phyloP scores from a whole-genome alignment of 2,113 vertebrate species.

The Pipa parva region DNA sequence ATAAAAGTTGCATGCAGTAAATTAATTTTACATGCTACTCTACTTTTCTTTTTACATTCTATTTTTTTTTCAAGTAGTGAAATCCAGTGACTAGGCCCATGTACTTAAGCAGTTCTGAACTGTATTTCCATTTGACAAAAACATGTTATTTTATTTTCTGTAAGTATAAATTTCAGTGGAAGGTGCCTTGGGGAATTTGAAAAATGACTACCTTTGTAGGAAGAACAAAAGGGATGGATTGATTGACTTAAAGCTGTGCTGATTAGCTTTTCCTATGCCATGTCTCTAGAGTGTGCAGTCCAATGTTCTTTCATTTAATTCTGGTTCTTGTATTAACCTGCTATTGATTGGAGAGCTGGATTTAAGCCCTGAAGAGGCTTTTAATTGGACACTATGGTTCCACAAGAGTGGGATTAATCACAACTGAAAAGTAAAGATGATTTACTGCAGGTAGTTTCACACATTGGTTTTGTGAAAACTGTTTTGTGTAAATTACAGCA shows the following conservation, averaged over 20 bases:
- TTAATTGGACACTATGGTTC: constrained; percentile 28
- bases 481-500: constrained; percentile 11
- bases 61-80: neutral
- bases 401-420: constrained; percentile 23
- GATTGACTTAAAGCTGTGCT: constrained; percentile 33
- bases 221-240: constrained; percentile 18
- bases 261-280: constrained; percentile 28
- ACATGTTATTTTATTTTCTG: constrained; percentile 21
- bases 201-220: constrained; percentile 10
- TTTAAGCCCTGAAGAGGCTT: constrained; percentile 23
- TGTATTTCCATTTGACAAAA: constrained; percentile 13
- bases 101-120: neutral
- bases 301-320: constrained; percentile 21
- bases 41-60: no score
- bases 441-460: constrained; percentile 10
- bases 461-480: constrained; percentile 1
- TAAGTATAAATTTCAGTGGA: constrained; percentile 33
- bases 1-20: no score
- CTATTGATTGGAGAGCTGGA: constrained; percentile 36
- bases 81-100: neutral
- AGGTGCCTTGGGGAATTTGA: constrained; percentile 27
- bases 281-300: constrained; percentile 8
- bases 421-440: neutral
- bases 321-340: constrained; percentile 22
- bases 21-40: no score